Percentiles rank a stretch among this genome's conserved stretches.
These are phyloP conservation scores for Hypomecis atomaria DNA, from an alignment of 2,888 invertebrate species.

Conservation along the genomic window DNA sequence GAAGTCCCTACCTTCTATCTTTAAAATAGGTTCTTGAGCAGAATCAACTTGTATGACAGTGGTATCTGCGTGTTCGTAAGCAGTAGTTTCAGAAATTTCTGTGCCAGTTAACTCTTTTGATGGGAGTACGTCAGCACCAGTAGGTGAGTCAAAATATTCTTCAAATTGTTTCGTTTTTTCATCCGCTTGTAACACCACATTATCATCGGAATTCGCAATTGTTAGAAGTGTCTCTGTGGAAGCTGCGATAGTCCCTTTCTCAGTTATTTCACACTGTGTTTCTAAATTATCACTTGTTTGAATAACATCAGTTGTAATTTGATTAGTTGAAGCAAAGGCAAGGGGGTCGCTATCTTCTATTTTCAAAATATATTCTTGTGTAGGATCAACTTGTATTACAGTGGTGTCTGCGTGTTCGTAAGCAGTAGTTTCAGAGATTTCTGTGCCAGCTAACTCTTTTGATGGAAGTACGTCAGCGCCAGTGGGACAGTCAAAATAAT, in stretches of 20 bases:
- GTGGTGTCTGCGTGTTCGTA: not conserved
- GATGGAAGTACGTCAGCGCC: constrained; percentile 1
- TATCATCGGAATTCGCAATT: no score
- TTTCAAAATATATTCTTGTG: not conserved
- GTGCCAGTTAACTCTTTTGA: not conserved
- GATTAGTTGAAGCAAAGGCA: not conserved
- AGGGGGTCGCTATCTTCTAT: not conserved
- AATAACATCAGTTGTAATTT: not conserved
- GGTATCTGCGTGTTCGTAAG: not conserved
- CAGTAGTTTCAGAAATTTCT: constrained; percentile 8
- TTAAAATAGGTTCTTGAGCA: not conserved
- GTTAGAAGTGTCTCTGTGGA: no score
- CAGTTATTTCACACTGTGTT: not conserved
- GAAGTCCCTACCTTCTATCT: not conserved
- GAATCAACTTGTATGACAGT: not conserved
- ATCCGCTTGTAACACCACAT: not conserved
- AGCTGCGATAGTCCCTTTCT: not conserved
- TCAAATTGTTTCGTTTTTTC: constrained; percentile 13
- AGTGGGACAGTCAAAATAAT: constrained; percentile 14
- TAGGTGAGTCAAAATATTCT: constrained; percentile 14
- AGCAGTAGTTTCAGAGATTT: constrained; percentile 4
- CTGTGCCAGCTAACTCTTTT: not conserved
- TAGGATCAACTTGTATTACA: not conserved
- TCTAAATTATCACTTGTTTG: not conserved
- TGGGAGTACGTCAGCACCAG: constrained; percentile 3